Percentiles rank a stretch among this genome's conserved stretches.
phyloP scores from a whole-genome alignment of 2,113 vertebrate species.

The Tupaia tana region DNA sequence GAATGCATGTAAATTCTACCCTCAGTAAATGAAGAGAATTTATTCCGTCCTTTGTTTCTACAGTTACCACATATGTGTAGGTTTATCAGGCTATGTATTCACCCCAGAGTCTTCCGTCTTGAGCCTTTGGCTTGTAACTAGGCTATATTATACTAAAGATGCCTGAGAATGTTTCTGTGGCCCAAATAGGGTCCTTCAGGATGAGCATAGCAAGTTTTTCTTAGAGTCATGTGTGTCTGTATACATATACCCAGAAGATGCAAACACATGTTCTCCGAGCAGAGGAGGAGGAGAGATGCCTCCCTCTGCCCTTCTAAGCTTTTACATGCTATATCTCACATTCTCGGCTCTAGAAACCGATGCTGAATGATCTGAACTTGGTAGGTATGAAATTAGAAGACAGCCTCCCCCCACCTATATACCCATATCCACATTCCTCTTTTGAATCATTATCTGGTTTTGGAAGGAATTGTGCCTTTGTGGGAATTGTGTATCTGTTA shows the following conservation, averaged over 20 bases:
- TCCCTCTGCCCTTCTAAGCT: background rate
- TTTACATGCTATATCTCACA: background rate
- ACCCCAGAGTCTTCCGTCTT: background rate
- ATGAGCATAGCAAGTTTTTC: background rate
- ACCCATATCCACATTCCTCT: background rate
- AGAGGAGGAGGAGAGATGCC: background rate
- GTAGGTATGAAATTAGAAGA: background rate
- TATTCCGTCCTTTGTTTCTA: background rate
- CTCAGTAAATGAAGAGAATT: background rate
- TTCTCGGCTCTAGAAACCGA: background rate
- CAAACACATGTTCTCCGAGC: background rate
- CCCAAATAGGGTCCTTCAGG: background rate
- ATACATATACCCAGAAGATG: background rate
- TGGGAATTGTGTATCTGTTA: too few species aligned
- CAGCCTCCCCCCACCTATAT: too few species aligned
- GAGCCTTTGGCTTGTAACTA: background rate
- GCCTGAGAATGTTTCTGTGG: background rate
- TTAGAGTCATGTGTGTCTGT: background rate
- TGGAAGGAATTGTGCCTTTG: background rate
- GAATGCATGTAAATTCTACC: background rate
- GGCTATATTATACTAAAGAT: background rate
- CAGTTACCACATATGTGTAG: background rate
- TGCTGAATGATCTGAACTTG: background rate
- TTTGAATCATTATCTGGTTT: background rate
- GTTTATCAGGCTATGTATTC: background rate